Evolutionary conservation across 1,140 invertebrate genomes (phyloP), one percentile per base, ranked within the genome.

Genomic region (Dryas iulia): DNA sequence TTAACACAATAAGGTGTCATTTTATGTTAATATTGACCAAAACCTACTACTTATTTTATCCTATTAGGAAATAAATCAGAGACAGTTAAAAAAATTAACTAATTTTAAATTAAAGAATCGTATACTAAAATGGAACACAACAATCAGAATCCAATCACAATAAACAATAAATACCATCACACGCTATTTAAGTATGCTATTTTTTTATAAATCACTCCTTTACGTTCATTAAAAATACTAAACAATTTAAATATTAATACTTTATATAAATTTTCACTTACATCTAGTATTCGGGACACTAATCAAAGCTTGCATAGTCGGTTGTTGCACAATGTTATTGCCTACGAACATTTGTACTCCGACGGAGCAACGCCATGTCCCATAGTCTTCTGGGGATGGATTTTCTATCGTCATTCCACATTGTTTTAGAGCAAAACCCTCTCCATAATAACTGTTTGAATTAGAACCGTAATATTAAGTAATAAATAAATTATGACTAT

Each of bases 371-470:
- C 86, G 78, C 91, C 91, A 92, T 8, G 81, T 85, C 4, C 80
- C 81, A 57, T 81, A 89, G 65, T 90, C 89, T 8, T 67, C 28
- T 0, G 65, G n/a, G 7, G 71, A 79, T 5, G 86, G 83, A 0
- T 73, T 67, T 62, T 91, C 84, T 59, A 92, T 81, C 0, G 87
- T 92, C 66, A 92, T 83, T 2, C 91, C 91, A 66, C 91, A 92
- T 28, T 92, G 77, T 30, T 79, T 84, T 5, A 73, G 62, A 10
- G 52, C 59, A 56, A 92, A 88, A 4, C 91, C 90, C 12, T 86
- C 70, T 5, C 91, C 91, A 53, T 86, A 92, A 67, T 92, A 92
- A 57, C 91, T 92, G 69, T 21, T 18, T 30, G 76, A 70, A n/a
- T 54, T 64, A 72, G 73, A 57, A 28, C 6, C 6, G 6, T 28